These are phyloP conservation scores for Paralvinella palmiformis DNA, from an alignment of 1,140 invertebrate genomes.

Conservation along the genomic window DNA sequence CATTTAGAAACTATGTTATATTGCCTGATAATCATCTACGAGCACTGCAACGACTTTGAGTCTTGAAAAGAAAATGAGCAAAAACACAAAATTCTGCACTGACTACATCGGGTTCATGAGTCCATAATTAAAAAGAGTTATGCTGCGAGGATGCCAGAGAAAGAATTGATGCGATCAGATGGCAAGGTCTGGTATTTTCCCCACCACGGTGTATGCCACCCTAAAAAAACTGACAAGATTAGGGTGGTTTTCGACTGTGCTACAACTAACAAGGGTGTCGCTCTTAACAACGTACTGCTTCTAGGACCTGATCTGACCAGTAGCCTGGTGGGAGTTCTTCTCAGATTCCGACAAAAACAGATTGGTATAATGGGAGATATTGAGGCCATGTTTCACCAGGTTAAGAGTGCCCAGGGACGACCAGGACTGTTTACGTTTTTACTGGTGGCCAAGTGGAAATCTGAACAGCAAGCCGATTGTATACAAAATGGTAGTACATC, in stretches of 20 bases:
- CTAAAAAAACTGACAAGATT: background rate
- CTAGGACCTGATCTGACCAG: slow-evolving; percentile 42
- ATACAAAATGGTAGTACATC: background rate
- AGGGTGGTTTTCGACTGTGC: slow-evolving; percentile 1
- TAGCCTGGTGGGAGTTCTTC: slow-evolving; percentile 17
- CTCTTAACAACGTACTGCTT: slow-evolving; percentile 23
- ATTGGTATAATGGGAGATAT: background rate
- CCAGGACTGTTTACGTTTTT: too few relatives aligned
- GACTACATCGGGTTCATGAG: too few relatives aligned
- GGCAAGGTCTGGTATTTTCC: background rate
- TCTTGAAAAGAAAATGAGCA: too few relatives aligned
- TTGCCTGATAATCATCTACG: too few relatives aligned
- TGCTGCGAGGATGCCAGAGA: too few relatives aligned
- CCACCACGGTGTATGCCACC: background rate
- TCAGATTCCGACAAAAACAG: slow-evolving; percentile 15
- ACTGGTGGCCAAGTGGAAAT: background rate
- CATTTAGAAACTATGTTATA: too few relatives aligned
- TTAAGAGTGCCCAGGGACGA: too few relatives aligned
- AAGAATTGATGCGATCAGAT: background rate
- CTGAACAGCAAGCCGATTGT: background rate
- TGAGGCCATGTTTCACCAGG: slow-evolving; percentile 7
- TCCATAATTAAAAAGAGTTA: too few relatives aligned
- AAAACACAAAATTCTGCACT: too few relatives aligned
- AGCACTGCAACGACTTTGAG: too few relatives aligned
- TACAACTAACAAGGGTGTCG: slow-evolving; percentile 13